These are phyloP conservation scores for Indicator maculatus DNA, from an alignment of 2,113 vertebrate genomes.

Conservation along the genomic window DNA sequence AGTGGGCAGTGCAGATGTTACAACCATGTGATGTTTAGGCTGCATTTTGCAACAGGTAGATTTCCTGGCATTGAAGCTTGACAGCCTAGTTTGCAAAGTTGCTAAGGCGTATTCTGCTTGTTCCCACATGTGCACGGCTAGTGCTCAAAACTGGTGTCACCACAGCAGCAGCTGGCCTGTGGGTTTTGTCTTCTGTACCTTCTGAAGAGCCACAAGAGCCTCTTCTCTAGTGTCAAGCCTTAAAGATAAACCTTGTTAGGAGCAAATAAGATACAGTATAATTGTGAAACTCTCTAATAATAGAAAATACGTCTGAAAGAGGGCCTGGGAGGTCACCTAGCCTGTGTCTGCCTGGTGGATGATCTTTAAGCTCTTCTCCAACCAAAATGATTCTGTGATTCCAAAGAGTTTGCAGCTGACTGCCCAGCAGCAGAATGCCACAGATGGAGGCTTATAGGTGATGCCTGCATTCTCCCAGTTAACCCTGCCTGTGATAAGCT, in stretches of 20 bases:
- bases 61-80: slow-evolving; percentile 22
- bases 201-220: not conserved
- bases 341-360: accelerated
- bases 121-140: not conserved
- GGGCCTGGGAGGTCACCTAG: not conserved
- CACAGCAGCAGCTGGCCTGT: not conserved
- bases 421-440: not conserved
- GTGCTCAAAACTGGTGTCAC: not conserved
- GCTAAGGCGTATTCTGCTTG: not conserved
- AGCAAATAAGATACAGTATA: not conserved
- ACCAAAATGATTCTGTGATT: not conserved
- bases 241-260: not conserved
- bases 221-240: not conserved
- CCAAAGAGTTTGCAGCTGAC: not conserved
- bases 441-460: not conserved
- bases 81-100: slow-evolving; percentile 28
- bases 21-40: not conserved
- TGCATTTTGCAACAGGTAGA: slow-evolving; percentile 50
- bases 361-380: not conserved
- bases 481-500: not conserved
- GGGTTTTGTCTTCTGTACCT: not conserved
- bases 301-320: not conserved
- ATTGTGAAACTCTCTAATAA: not conserved
- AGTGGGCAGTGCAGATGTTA: slow-evolving; percentile 2
- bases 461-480: not conserved